Evolutionary conservation across 2,888 invertebrate genomes (phyloP).

Genomic region (Koerneria pararmatus): DNA sequence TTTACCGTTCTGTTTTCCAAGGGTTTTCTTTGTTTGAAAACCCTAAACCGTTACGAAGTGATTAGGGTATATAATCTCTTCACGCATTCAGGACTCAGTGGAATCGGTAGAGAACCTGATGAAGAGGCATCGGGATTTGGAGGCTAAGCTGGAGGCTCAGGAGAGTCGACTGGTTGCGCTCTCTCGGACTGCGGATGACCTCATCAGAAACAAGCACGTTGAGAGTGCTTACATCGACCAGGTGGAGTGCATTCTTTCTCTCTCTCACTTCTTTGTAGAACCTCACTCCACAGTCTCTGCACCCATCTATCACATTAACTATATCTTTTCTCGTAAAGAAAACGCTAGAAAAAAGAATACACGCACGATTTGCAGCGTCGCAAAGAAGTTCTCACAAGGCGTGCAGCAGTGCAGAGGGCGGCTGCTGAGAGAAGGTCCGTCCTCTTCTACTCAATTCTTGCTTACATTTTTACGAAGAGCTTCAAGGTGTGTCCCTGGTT

Average conservation of each 20-base stretch:
- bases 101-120: slow-evolving; percentile 78
- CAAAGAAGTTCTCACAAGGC: slow-evolving; percentile 69
- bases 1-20: too few relatives aligned
- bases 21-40: too few relatives aligned
- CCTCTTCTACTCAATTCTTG: too few relatives aligned
- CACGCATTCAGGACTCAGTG: slow-evolving; percentile 47
- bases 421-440: slow-evolving; percentile 73
- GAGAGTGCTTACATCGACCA: slow-evolving; percentile 47
- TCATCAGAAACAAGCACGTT: slow-evolving; percentile 72
- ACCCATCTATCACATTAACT: not conserved
- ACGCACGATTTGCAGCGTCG: slow-evolving; percentile 63
- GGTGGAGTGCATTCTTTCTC: too few relatives aligned
- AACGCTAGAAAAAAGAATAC: not conserved
- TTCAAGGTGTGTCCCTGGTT: too few relatives aligned
- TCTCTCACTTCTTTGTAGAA: slow-evolving; percentile 13
- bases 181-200: slow-evolving; percentile 76
- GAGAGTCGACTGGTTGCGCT: slow-evolving; percentile 83
- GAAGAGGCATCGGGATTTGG: slow-evolving; percentile 88
- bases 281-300: not conserved
- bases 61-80: not conserved
- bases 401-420: slow-evolving; percentile 65
- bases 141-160: slow-evolving; percentile 84
- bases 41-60: too few relatives aligned
- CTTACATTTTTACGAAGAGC: slow-evolving; percentile 68
- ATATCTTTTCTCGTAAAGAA: too few relatives aligned